Evolutionary conservation across 30 jellyfish, hydroid and myxozoan genomes (phyloP).

Genomic region (Nemopilema nomurai): DNA sequence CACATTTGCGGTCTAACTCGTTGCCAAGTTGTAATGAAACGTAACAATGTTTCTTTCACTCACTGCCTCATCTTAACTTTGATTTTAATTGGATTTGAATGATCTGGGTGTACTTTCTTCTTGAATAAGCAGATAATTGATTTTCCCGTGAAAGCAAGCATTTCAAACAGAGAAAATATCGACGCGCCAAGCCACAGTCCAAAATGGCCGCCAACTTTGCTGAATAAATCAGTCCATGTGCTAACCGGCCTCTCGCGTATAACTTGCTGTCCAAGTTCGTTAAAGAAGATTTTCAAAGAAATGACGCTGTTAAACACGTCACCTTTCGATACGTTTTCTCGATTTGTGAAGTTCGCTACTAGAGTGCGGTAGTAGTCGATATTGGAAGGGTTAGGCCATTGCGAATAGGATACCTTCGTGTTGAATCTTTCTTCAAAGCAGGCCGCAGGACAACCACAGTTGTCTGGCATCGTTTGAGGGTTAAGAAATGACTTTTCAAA

Average conservation of each 20-base stretch:
- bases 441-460: slow-evolving; percentile 38
- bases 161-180: slow-evolving; percentile 19
- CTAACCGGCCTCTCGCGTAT: slow-evolving; percentile 12
- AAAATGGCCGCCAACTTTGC: slow-evolving; percentile 44
- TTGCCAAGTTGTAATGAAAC: too few species aligned
- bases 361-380: slow-evolving; percentile 20
- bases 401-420: slow-evolving; percentile 19
- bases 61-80: neutral
- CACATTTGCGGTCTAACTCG: too few species aligned
- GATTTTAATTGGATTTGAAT: neutral
- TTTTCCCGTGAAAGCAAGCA: neutral
- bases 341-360: slow-evolving; percentile 26
- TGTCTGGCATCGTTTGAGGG: neutral
- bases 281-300: slow-evolving; percentile 19
- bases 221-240: neutral
- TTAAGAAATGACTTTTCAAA: neutral
- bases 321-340: slow-evolving; percentile 16
- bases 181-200: slow-evolving; percentile 56
- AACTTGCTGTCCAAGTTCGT: slow-evolving; percentile 24
- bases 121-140: neutral
- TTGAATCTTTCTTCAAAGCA: slow-evolving; percentile 18
- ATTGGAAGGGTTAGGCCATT: slow-evolving; percentile 46
- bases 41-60: neutral
- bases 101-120: slow-evolving; percentile 16
- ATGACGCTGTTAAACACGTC: slow-evolving; percentile 23